phyloP scores from a whole-genome alignment of 1,140 invertebrate genomes.

The Telenomus remus region DNA sequence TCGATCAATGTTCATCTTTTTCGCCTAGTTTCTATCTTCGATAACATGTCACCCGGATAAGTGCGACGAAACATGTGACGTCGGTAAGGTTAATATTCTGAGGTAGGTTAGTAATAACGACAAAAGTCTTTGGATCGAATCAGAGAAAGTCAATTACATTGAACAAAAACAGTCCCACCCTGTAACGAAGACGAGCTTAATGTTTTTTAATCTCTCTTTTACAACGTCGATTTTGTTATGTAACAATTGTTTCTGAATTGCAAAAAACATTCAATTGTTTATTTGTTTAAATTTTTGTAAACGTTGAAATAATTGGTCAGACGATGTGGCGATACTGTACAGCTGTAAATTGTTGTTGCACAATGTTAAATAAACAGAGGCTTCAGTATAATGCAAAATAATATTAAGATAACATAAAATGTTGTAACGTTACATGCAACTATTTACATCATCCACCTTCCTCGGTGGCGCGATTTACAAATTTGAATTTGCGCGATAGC shows the following conservation, averaged over 20 bases:
- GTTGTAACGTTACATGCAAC: slow-evolving; percentile 56
- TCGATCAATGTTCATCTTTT: slow-evolving; percentile 47
- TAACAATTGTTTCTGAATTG: too few species aligned
- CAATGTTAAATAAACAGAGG: slow-evolving; percentile 50
- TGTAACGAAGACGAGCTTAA: too few species aligned
- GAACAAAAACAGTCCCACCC: slow-evolving; percentile 44
- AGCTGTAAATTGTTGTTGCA: slow-evolving; percentile 40
- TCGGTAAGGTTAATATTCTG: slow-evolving; percentile 69
- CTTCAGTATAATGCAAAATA: slow-evolving; percentile 52
- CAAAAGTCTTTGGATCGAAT: slow-evolving; percentile 30
- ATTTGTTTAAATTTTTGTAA: slow-evolving; percentile 36
- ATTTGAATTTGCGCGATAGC: slow-evolving; percentile 1
- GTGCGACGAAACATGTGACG: slow-evolving; percentile 68
- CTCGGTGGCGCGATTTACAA: slow-evolving; percentile 49
- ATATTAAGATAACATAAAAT: slow-evolving; percentile 59
- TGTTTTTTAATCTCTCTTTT: too few species aligned
- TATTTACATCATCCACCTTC: slow-evolving; percentile 46
- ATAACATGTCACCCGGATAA: slow-evolving; percentile 65
- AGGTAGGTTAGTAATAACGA: slow-evolving; percentile 68
- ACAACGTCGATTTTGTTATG: too few species aligned
- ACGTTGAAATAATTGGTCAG: not conserved
- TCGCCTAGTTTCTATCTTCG: slow-evolving; percentile 28
- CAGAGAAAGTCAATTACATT: slow-evolving; percentile 39
- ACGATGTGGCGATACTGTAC: too few species aligned
- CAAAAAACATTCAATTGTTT: too few species aligned